Base-by-base conservation (phyloP, 2,888 invertebrate species). In the Drosophila subsilvestris region DNA sequence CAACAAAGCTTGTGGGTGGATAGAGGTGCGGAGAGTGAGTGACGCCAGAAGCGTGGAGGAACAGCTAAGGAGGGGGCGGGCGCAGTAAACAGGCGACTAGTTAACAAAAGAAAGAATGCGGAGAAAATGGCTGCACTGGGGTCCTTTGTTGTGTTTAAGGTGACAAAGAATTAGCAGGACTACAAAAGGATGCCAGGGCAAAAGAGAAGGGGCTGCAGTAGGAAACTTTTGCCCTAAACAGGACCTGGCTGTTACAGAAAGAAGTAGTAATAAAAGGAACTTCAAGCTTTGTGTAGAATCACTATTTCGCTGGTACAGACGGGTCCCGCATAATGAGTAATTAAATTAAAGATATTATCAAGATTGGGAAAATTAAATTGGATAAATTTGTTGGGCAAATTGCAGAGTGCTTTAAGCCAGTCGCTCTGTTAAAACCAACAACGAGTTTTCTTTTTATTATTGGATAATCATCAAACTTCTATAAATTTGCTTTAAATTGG, bases 131-230 rank as follows among this genome's bases (percentile, higher is more conserved):
- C 9, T 17, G 42, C 9, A 29, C n/a, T 32, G 37, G 37, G 44
- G 61, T 22, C 55, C 60, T 69, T 66, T 73, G 58, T 75, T 67
- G 59, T 66, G 58, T 66, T 82, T 68, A 66, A 66, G 79, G 80
- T 85, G 88, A 87, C 86, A 87, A 71, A 71, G 73, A 87, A 87
- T 82, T 82, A 87, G 83, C 79, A 62, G 68, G 67, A 54, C 67
- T 67, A 53, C 66, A 69, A 80, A 50, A 63, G 71, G 49, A 55
- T 43, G 43, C 29, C 29, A 17, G 27, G 3, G 9, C 5, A 22
- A 49, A 43, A 42, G 6, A 18, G 32, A 22, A 20, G 27, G 32
- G 45, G n/a, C 42, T n/a, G 27, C 20, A 25, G 18, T 1, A 50
- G 48, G 37, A 22, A 65, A 65, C 22, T 55, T 56, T 65, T 45